Conservation (phyloP, 2,888 invertebrate genomes). For the Eumacrocentrus americanus region DNA sequence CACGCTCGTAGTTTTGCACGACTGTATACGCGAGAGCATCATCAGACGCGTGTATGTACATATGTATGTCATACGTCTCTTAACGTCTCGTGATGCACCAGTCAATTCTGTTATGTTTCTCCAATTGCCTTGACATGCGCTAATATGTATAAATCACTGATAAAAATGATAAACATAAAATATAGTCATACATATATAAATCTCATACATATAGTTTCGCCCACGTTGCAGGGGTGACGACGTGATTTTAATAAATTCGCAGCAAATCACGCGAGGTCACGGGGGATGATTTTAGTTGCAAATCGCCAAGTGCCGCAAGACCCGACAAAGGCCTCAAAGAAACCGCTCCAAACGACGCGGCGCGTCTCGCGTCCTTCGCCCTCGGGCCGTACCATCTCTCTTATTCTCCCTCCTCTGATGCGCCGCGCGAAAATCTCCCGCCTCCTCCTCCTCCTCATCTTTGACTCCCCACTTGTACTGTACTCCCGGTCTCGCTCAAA, state of each 20-base stretch:
- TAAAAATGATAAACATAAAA: background rate
- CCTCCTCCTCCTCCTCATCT: constrained; percentile 25
- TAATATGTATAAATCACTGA: background rate
- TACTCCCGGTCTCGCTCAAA: constrained; percentile 16
- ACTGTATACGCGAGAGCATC: constrained; percentile 39
- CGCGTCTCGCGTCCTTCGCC: constrained; percentile 38
- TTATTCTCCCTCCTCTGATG: constrained; percentile 6
- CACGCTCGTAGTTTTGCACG: constrained; percentile 48
- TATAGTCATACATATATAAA: constrained; percentile 18
- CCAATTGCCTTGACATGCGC: no score
- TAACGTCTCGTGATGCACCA: no score
- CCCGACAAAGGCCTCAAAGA: constrained; percentile 58
- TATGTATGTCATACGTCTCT: no score
- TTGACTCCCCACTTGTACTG: constrained; percentile 21
- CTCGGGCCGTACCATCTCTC: constrained; percentile 32
- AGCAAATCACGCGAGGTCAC: constrained; percentile 53
- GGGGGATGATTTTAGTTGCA: constrained; percentile 61
- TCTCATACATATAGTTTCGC: background rate
- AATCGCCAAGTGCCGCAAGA: constrained; percentile 61
- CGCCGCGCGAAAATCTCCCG: constrained; percentile 2
- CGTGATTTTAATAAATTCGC: constrained; percentile 59
- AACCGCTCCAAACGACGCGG: constrained; percentile 45
- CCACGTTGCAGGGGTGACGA: constrained; percentile 33
- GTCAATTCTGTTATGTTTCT: no score
- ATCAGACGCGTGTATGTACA: background rate